Evolutionary conservation across 2,888 invertebrate species (phyloP), one percentile per base, ranked within the genome.

Genomic region (Hirtodrosophila histrioides): DNA sequence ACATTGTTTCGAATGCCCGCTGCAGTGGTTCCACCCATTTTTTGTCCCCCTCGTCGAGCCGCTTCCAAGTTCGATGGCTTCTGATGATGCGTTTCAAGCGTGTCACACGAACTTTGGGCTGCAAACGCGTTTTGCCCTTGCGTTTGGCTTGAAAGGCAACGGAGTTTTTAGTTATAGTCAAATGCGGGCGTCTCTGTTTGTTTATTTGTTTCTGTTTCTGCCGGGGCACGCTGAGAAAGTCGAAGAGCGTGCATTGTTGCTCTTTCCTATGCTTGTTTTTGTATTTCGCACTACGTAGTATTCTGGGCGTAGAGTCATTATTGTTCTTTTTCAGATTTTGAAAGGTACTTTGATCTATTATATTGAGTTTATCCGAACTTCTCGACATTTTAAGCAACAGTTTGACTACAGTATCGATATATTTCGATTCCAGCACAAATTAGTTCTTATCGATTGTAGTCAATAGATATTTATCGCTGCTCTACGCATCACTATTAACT

Each of bases 41-140:
- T 5, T 17, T 10, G 4, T 37, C 9, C 23, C 8, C 2, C 7
- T 36, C n/a, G 9, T 31, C 31, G 1, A 31, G 46, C 41, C 54
- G 70, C 57, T 43, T 85, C 4, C 37, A 23, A 9, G 55, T 65
- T 0, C 89, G 74, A 54, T 78, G 82, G n/a, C 50, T 65, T 29
- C 74, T 35, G 31, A 90, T 88, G 0, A 71, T 68, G 31, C 78
- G 86, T 41, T 90, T 90, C 0, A 90, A 37, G 0, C 79, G 78
- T 0, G 80, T 72, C 0, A 72, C 41, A n/a, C 75, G 72, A 5
- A 57, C 61, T n/a, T 78, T 86, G 3, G 79, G 72, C 40, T 69
- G 46, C 39, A 82, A 44, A 1, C 80, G 80, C 2, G 67, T 74
- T 57, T 88, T 87, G 0, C 88, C 87, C 10, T 77, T 81, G 17